A percentile compares a stretch with the other conserved stretches of the same genome.
Evolutionary conservation across 2,888 invertebrate genomes (phyloP).

Genomic region (Alcis repandata): DNA sequence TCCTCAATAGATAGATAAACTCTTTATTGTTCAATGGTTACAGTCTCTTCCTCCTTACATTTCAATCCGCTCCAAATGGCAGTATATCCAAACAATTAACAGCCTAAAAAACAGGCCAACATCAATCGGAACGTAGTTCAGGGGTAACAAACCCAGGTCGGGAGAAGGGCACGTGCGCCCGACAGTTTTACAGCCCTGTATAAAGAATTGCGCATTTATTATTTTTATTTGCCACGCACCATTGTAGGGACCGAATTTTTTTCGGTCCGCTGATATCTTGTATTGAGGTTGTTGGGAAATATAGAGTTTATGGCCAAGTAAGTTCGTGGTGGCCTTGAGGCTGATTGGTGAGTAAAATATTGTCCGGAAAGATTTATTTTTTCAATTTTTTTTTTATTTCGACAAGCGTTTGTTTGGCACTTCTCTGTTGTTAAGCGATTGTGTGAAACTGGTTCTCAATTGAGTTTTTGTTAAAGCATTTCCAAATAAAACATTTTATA

Average conservation of each 20-base stretch:
- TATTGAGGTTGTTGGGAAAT: slow-evolving; percentile 45
- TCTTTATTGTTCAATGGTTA: too few species aligned
- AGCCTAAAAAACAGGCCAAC: slow-evolving; percentile 28
- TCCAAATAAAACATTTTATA: too few species aligned
- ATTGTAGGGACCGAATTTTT: slow-evolving; percentile 65
- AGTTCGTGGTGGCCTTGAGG: slow-evolving; percentile 1
- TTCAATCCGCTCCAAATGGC: slow-evolving; percentile 11
- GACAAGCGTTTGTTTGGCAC: too few species aligned
- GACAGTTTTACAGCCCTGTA: slow-evolving; percentile 81
- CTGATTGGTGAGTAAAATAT: slow-evolving; percentile 2
- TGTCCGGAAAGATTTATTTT: too few species aligned
- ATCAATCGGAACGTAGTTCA: slow-evolving; percentile 46
- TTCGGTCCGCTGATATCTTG: slow-evolving; percentile 71
- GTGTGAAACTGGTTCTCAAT: too few species aligned
- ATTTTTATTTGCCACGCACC: slow-evolving; percentile 79
- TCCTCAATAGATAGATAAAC: too few species aligned
- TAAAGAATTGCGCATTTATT: slow-evolving; percentile 85
- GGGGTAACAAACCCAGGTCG: slow-evolving; percentile 61
- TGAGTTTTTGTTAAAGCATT: too few species aligned
- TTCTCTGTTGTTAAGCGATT: too few species aligned
- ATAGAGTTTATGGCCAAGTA: slow-evolving; percentile 9
- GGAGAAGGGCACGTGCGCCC: slow-evolving; percentile 75
- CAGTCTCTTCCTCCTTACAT: background rate
- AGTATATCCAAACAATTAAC: slow-evolving; percentile 34
- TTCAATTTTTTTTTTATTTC: too few species aligned